These are phyloP conservation scores for Ameiurus melas DNA, from an alignment of 2,113 vertebrate genomes.

Conservation along the genomic window DNA sequence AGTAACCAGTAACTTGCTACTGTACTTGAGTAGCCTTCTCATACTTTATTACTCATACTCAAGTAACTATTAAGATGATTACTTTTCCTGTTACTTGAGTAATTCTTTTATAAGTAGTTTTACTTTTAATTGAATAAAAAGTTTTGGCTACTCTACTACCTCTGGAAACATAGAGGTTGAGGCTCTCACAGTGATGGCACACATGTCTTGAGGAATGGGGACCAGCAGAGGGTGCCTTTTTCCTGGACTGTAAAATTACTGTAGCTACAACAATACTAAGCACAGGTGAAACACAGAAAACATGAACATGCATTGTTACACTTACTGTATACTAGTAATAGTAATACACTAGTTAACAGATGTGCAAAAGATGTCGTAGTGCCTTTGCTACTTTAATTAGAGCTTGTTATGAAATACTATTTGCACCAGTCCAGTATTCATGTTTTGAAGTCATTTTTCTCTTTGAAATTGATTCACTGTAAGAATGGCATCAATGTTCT, in stretches of 20 bases:
- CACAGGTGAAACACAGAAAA: background rate
- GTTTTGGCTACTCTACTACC: too few species aligned
- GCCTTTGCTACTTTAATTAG: background rate
- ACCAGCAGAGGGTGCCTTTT: constrained; percentile 27
- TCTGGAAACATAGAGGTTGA: too few species aligned
- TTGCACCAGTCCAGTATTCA: background rate
- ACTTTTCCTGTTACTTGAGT: too few species aligned
- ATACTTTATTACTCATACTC: too few species aligned
- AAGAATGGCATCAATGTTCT: background rate
- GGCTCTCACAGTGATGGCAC: background rate
- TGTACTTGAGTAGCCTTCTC: too few species aligned
- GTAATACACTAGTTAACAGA: background rate
- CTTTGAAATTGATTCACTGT: background rate
- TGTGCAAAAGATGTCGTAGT: too few species aligned
- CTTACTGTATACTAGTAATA: background rate
- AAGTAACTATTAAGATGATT: too few species aligned
- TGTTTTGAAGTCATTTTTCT: background rate
- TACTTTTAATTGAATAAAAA: too few species aligned
- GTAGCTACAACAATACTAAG: background rate
- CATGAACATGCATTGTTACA: background rate
- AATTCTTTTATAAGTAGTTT: too few species aligned
- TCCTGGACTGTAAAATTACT: background rate
- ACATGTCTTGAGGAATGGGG: background rate
- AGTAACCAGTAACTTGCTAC: too few species aligned
- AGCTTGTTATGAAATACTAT: background rate